Percentiles rank a stretch among this genome's conserved stretches.
Evolutionary conservation across 2,888 invertebrate species (phyloP).

Genomic region (Mesopsocus fuscifrons): DNA sequence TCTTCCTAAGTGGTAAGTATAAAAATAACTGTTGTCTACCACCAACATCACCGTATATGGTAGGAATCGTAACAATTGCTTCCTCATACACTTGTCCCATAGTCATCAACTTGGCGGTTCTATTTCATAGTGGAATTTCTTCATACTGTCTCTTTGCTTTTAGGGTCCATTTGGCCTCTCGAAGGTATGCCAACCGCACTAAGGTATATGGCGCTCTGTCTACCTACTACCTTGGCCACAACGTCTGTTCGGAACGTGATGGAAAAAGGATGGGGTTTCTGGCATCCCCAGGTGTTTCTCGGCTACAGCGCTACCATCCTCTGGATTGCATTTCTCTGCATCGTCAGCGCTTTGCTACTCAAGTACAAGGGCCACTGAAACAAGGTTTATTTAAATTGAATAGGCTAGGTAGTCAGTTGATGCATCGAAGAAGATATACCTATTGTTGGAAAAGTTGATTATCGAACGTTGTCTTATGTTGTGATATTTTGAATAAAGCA

Average conservation of each 20-base stretch:
- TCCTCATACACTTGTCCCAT: no score
- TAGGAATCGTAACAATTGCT: slow-evolving; percentile 16
- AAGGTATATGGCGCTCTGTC: slow-evolving; percentile 22
- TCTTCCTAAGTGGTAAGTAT: slow-evolving; percentile 16
- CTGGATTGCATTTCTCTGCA: slow-evolving; percentile 21
- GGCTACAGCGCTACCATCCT: slow-evolving; percentile 23
- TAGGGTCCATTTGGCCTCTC: slow-evolving; percentile 31
- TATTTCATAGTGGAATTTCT: no score
- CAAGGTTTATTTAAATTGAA: background rate
- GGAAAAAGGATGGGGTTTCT: slow-evolving; percentile 24
- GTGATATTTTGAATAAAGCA: no score
- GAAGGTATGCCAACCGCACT: slow-evolving; percentile 27
- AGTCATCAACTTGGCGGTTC: no score
- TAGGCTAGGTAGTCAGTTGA: no score
- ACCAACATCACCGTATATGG: no score
- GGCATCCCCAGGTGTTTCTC: slow-evolving; percentile 22
- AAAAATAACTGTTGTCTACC: no score
- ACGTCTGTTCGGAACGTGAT: slow-evolving; percentile 24
- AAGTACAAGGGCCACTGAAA: slow-evolving; percentile 11
- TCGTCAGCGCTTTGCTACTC: slow-evolving; percentile 12
- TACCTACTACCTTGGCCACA: slow-evolving; percentile 26
- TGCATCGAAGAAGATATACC: no score
- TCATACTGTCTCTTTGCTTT: no score
- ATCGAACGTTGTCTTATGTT: no score
- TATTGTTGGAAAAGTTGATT: no score